These are phyloP conservation scores for Arenaria interpres DNA, from an alignment of 2,113 vertebrate genomes.

Conservation along the genomic window DNA sequence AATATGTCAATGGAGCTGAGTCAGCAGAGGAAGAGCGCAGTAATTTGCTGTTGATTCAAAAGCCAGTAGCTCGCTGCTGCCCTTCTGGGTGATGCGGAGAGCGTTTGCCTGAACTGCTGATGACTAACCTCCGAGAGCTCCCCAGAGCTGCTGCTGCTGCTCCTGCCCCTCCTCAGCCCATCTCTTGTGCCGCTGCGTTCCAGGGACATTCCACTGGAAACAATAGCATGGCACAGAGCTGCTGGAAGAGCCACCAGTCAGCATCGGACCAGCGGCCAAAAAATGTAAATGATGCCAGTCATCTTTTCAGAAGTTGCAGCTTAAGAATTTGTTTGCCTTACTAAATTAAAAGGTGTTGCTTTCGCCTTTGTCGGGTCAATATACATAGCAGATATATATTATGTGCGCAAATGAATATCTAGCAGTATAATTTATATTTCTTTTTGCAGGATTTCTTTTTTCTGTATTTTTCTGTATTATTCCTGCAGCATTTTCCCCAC, in stretches of 20 bases:
- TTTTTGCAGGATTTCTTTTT: background rate
- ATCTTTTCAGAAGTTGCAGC: background rate
- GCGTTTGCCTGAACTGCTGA: background rate
- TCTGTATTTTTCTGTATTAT: background rate
- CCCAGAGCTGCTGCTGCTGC: background rate
- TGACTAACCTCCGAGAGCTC: background rate
- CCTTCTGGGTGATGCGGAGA: background rate
- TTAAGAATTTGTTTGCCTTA: background rate
- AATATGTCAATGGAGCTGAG: constrained; percentile 6
- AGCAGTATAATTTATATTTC: background rate
- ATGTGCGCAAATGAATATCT: background rate
- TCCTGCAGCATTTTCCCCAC: background rate
- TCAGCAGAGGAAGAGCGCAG: constrained; percentile 10
- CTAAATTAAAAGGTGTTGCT: background rate
- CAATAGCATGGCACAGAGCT: background rate
- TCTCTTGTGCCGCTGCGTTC: background rate
- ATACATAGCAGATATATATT: background rate
- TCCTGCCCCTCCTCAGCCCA: background rate
- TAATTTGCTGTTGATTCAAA: constrained; percentile 2
- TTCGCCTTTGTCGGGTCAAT: background rate
- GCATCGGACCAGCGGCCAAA: background rate
- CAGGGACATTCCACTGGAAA: background rate
- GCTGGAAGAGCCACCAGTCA: background rate
- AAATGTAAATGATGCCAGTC: background rate
- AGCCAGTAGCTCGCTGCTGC: background rate